Evolutionary conservation across 2,113 vertebrate species (phyloP), one percentile per base, ranked within the genome.

Genomic region (Corythornis cristatus): DNA sequence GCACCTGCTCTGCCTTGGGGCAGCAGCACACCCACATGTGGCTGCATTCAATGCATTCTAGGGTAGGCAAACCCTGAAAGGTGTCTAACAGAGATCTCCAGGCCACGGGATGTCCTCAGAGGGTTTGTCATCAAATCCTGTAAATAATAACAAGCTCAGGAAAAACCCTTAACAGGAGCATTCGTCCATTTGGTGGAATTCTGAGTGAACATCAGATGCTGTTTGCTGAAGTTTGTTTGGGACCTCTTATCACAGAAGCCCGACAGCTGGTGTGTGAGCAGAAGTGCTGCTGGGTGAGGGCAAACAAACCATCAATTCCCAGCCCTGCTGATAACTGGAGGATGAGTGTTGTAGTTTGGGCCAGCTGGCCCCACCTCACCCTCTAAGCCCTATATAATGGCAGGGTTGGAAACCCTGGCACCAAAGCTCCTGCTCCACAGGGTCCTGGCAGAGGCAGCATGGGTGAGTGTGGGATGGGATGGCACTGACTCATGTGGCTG

Each of bases 401-500:
- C 25, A 23, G 50, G 26, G 19, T 3, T 58, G 33, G 50, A 43
- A 18, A 6, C 31, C 6, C 6, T 18, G 48, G 29, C 6, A 11
- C 35, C 62, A 84, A 35, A 71, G 9, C 57, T 14, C 61, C 42
- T 1, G 7, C 71, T 92, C 54, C 1, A 1, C 81, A 75, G 89
- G 40, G 81, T 89, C 9, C 46, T 62, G 0, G 4, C 22, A 51
- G 78, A 83, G 86, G 71, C 89, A 0, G 25, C 89, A 96, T 95
- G 95, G 95, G 95, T 96, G 83, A 96, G 95, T 90, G 67, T 15
- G 28, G 82, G 60, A 7, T 8, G 14, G 70, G 46, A 40, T 54
- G 22, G 71, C 4, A 45, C 15, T 2, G 2, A 50, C 45, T 13
- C 3, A 0, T 31, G 26, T 62, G 46, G 3, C 65, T 77, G 71